These are phyloP conservation scores for Mactra quadrangularis DNA, from an alignment of 1,140 invertebrate species.

Conservation along the genomic window DNA sequence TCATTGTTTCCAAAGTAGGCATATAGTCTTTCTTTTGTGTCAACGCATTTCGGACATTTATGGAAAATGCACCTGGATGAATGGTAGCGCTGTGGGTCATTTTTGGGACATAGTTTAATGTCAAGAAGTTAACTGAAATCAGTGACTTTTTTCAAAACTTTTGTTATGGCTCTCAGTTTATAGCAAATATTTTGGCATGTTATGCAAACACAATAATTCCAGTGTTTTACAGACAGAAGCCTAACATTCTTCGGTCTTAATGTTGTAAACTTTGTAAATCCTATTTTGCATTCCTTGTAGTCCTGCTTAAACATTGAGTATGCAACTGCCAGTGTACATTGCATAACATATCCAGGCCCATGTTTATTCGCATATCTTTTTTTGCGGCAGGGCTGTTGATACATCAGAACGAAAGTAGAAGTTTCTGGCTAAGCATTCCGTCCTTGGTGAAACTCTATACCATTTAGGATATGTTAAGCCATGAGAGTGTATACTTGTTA, in stretches of 20 bases:
- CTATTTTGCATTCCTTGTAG: constrained; percentile 6
- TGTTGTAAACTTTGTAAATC: constrained; percentile 24
- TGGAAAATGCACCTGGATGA: constrained; percentile 1
- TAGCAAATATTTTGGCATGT: constrained; percentile 38
- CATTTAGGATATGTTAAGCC: background rate
- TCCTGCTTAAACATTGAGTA: constrained; percentile 5
- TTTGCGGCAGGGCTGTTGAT: constrained; percentile 32
- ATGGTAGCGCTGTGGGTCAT: constrained; percentile 26
- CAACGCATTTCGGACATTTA: constrained; percentile 9
- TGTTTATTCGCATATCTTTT: constrained; percentile 31
- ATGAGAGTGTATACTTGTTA: constrained; percentile 1
- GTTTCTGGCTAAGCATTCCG: constrained; percentile 11
- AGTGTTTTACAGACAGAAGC: background rate
- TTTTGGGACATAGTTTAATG: constrained; percentile 34
- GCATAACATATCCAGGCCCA: constrained; percentile 52
- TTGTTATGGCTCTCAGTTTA: constrained; percentile 14
- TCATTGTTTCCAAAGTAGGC: background rate
- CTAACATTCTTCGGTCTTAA: constrained; percentile 38
- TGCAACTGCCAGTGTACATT: constrained; percentile 19
- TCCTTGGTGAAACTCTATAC: constrained; percentile 15
- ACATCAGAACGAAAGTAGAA: constrained; percentile 25
- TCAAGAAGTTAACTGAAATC: constrained; percentile 21
- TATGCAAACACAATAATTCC: constrained; percentile 27
- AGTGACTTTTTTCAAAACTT: background rate
- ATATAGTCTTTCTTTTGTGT: constrained; percentile 14